Conservation (phyloP, 2,113 vertebrate genomes). For the Megaleporinus macrocephalus region DNA sequence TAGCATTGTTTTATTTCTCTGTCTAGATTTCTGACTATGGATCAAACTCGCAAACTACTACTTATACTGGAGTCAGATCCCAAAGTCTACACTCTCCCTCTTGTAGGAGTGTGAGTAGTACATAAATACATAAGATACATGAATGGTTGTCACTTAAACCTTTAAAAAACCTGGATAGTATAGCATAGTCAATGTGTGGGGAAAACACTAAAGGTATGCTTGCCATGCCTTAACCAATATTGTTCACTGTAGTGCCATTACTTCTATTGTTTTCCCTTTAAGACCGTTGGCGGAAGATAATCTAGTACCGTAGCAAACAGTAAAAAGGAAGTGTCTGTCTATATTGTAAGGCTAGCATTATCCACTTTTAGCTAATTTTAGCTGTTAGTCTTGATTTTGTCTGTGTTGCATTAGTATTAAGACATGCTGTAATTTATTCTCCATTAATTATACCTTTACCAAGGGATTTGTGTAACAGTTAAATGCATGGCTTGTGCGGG, state of each 20-base stretch:
- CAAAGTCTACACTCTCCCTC: conserved; percentile 85
- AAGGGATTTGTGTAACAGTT: conserved; percentile 33
- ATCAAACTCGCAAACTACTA: conserved; percentile 91
- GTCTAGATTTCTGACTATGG: conserved; percentile 92
- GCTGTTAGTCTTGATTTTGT: background rate
- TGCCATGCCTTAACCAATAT: background rate
- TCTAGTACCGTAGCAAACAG: background rate
- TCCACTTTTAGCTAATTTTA: no score
- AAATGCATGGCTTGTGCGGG: background rate
- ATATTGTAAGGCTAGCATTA: no score
- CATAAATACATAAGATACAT: background rate
- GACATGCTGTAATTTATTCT: conserved; percentile 8
- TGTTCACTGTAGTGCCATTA: background rate
- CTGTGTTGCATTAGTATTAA: background rate
- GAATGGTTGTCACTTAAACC: background rate
- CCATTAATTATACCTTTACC: conserved; percentile 18
- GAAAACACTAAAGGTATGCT: no score
- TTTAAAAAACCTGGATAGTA: background rate
- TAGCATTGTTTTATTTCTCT: background rate
- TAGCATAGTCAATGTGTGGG: no score
- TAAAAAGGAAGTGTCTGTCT: background rate
- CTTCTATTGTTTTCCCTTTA: background rate
- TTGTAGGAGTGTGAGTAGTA: conserved; percentile 93
- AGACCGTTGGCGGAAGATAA: background rate
- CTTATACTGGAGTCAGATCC: conserved; percentile 94